Evolutionary conservation across 1,140 invertebrate genomes (phyloP).

Genomic region (Cylas formicarius): DNA sequence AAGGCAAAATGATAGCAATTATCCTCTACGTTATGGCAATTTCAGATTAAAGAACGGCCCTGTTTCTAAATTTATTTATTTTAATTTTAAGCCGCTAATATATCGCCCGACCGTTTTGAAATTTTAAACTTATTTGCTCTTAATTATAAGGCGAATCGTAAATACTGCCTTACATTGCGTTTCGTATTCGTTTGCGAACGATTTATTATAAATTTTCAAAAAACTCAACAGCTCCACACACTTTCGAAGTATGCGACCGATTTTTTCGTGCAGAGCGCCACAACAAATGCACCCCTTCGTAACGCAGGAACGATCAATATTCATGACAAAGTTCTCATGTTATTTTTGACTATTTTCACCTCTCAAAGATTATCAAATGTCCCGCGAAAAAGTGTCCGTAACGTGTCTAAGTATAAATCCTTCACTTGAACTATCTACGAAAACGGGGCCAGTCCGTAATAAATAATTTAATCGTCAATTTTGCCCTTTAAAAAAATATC

Average conservation of each 20-base stretch:
- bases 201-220: too few species aligned
- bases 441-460: constrained; percentile 14
- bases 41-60: constrained; percentile 8
- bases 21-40: constrained; percentile 10
- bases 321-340: too few species aligned
- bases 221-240: too few species aligned
- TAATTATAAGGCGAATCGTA: constrained; percentile 8
- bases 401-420: too few species aligned
- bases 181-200: constrained; percentile 1
- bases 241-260: too few species aligned
- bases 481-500: constrained; percentile 17
- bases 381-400: too few species aligned
- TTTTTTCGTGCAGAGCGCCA: too few species aligned
- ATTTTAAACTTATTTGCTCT: constrained; percentile 11
- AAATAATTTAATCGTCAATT: constrained; percentile 22
- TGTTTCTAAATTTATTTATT: constrained; percentile 9
- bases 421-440: too few species aligned
- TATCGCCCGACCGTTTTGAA: not conserved
- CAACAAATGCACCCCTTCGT: too few species aligned
- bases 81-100: constrained; percentile 17
- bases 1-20: constrained; percentile 17
- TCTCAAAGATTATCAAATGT: too few species aligned
- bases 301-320: too few species aligned
- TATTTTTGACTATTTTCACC: too few species aligned
- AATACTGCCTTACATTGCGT: constrained; percentile 2